phyloP scores from a whole-genome alignment of 30 jellyfish, hydroid and myxozoan genomes.

The Aurelia sp. region DNA sequence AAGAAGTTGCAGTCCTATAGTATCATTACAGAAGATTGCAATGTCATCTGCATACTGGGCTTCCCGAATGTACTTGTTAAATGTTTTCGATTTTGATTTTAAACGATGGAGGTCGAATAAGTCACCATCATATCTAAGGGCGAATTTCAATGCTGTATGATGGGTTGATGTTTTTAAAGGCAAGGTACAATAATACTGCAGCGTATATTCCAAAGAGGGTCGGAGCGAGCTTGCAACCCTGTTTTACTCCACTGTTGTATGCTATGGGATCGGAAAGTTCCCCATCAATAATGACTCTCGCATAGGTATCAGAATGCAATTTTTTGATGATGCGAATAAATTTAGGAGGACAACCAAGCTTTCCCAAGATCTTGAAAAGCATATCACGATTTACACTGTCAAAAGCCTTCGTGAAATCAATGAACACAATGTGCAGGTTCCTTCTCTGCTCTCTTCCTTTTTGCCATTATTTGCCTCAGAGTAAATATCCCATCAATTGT shows the following conservation, averaged over 20 bases:
- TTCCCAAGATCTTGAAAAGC: no score
- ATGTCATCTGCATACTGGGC: constrained; percentile 2
- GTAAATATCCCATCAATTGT: no score
- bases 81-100: neutral
- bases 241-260: constrained; percentile 25
- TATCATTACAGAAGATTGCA: constrained; percentile 15
- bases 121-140: constrained; percentile 29
- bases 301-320: constrained; percentile 4
- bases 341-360: neutral
- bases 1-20: neutral
- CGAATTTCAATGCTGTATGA: neutral
- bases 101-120: constrained; percentile 9
- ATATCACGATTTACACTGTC: no score
- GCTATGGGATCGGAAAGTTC: no score
- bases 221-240: constrained; percentile 28
- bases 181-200: constrained; percentile 13
- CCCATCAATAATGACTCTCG: constrained; percentile 31
- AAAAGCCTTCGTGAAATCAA: constrained; percentile 30
- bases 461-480: constrained; percentile 6
- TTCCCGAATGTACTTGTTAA: constrained; percentile 20
- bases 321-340: neutral
- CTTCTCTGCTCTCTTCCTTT: no score
- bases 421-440: constrained; percentile 11
- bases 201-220: constrained; percentile 21
- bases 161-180: constrained; percentile 11